phyloP scores from a whole-genome alignment of 1,140 invertebrate genomes.

The Pseudomyrmex sp. region DNA sequence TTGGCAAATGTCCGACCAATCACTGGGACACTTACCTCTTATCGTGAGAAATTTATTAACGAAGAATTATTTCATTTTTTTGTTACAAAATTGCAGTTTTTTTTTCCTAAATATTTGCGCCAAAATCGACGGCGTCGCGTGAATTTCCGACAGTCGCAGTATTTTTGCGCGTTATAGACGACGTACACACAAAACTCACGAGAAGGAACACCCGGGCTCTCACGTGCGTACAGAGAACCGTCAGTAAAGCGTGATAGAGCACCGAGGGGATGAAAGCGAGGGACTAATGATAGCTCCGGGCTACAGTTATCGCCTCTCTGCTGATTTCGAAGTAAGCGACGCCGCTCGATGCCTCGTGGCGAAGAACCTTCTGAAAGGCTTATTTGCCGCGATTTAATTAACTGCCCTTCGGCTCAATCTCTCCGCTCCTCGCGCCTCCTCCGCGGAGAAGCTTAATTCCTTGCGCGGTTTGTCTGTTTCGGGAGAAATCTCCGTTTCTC shows the following conservation, averaged over 20 bases:
- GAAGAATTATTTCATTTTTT: too few relatives aligned
- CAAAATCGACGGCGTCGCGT: too few relatives aligned
- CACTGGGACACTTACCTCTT: too few relatives aligned
- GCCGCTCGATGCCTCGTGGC: conserved; percentile 64
- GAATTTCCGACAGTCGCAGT: too few relatives aligned
- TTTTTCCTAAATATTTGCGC: too few relatives aligned
- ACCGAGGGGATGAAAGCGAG: conserved; percentile 61
- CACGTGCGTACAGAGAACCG: conserved; percentile 38
- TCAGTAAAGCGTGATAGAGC: conserved; percentile 53
- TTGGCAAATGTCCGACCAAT: too few relatives aligned
- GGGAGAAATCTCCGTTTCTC: conserved; percentile 1
- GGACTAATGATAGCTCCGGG: conserved; percentile 70
- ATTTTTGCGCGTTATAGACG: too few relatives aligned
- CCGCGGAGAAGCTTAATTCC: conserved; percentile 18
- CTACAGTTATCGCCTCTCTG: conserved; percentile 69
- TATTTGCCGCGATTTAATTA: conserved; percentile 73
- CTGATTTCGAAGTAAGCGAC: conserved; percentile 61
- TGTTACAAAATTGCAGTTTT: too few relatives aligned
- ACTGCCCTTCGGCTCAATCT: conserved; percentile 69
- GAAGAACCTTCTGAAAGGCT: conserved; percentile 71
- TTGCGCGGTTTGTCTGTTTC: conserved; percentile 50
- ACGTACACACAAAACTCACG: too few relatives aligned
- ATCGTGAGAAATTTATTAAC: too few relatives aligned
- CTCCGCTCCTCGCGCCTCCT: conserved; percentile 1
- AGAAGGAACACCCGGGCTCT: too few relatives aligned